Evolutionary conservation across 37 sponge, comb jelly and placozoan genomes (phyloP).

Genomic region (Bolinopsis microptera): DNA sequence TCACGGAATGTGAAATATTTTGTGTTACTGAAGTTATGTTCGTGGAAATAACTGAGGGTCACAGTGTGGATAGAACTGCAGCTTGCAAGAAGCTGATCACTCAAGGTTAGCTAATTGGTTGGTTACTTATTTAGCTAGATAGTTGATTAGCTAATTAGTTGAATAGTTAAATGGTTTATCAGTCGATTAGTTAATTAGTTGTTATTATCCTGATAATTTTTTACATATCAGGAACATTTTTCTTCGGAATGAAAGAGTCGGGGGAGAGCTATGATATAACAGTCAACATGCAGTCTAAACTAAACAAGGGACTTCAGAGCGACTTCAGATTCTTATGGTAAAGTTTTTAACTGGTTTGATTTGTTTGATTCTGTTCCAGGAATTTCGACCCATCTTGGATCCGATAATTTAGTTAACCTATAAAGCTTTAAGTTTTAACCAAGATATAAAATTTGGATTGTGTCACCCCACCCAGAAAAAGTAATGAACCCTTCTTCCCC

Average conservation of each 20-base stretch:
- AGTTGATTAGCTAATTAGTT: no score
- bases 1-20: not conserved
- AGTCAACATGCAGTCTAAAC: slow-evolving; percentile 34
- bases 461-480: no score
- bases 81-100: slow-evolving; percentile 43
- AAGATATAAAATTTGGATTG: no score
- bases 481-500: no score
- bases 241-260: slow-evolving; percentile 14
- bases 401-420: no score
- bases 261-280: slow-evolving; percentile 36
- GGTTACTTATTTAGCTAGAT: no score
- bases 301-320: not conserved
- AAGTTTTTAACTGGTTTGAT: not conserved
- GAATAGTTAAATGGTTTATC: no score
- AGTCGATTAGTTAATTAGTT: no score
- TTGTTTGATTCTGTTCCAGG: no score
- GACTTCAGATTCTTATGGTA: slow-evolving; percentile 56
- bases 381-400: no score
- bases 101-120: slow-evolving; percentile 17
- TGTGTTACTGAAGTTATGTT: slow-evolving; percentile 54
- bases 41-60: slow-evolving; percentile 50
- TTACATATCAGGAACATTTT: slow-evolving; percentile 20
- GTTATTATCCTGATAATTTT: no score
- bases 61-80: slow-evolving; percentile 9
- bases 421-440: no score